Base-by-base conservation (phyloP, 2,797 vertebrate species). In the Lutjanus campechanus region DNA sequence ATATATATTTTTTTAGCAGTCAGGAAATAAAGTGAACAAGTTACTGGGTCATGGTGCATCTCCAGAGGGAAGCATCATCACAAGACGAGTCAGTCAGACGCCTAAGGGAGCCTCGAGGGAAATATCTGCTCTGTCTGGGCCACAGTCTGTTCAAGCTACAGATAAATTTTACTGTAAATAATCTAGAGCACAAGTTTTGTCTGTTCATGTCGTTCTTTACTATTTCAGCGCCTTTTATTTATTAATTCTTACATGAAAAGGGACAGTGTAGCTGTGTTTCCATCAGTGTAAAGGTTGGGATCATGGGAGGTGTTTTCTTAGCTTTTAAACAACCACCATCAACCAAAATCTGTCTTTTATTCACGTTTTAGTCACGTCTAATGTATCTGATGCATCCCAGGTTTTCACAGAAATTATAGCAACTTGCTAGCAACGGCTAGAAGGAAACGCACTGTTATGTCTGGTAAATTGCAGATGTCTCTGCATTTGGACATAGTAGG, bases 101-200 rank as follows among this genome's bases (percentile, higher is more conserved):
- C 76, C 64, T 0, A 0, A 54, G 53, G 79, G 66, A 73, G 54
- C 68, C 63, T 81, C 75, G 56, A 67, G 83, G 78, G 81, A 64
- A 75, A 77, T 83, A 12, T 79, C 6, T 58, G 70, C 81, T 76
- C 59, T 43, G 76, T 82, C 78, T 80, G 56, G 7, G 59, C 58
- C 17, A 0, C 76, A 44, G 65, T 60, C 47, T 60, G 19, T 41
- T 80, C 44, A 16, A 8, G 17, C 41, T 78, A 6, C 5, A 29
- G 63, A 77, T 29, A 40, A 8, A 41, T 58, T 66, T 70, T 6
- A 55, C 72, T 62, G 66, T 82, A 59, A 72, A 59, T 79, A 72
- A 77, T 81, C 17, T 17, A 3, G 22, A 76, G 61, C 46, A 11
- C 15, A 11, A 46, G 36, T 76, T 68, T 2, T 69, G 7, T 46